These are phyloP conservation scores for Myrmophylax atrothorax DNA, from an alignment of 2,113 vertebrate species.

Conservation along the genomic window DNA sequence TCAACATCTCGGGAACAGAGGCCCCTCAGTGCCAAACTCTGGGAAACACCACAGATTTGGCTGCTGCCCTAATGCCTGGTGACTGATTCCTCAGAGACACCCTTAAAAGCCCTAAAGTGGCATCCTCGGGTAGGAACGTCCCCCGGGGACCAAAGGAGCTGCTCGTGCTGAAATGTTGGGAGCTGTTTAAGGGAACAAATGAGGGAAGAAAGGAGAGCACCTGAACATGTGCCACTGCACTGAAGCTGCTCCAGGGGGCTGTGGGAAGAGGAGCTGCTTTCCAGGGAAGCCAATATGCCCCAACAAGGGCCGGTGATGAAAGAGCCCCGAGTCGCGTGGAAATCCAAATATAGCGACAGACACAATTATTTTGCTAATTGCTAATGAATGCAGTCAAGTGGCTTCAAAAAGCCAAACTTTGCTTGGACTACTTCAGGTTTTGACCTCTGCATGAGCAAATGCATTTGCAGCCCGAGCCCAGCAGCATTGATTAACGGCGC, in stretches of 20 bases:
- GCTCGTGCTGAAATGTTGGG: conserved; percentile 67
- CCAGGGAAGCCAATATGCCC: conserved; percentile 64
- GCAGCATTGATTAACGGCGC: conserved; percentile 82
- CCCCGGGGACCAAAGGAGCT: conserved; percentile 71
- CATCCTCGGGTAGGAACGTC: conserved; percentile 73
- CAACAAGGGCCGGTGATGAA: conserved; percentile 77
- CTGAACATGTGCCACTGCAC: conserved; percentile 61
- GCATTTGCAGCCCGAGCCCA: conserved; percentile 81
- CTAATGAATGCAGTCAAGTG: conserved; percentile 84
- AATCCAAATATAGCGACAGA: conserved; percentile 82
- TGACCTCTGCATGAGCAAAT: conserved; percentile 82
- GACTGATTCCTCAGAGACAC: conserved; percentile 71
- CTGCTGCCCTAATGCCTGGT: conserved; percentile 70
- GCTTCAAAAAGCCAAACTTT: conserved; percentile 83
- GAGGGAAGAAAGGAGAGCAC: conserved; percentile 74
- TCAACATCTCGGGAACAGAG: conserved; percentile 72
- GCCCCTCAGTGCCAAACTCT: conserved; percentile 64
- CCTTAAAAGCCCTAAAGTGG: conserved; percentile 73
- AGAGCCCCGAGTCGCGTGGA: conserved; percentile 72
- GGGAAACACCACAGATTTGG: conserved; percentile 68
- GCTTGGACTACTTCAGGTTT: conserved; percentile 79
- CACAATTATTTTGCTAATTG: conserved; percentile 88
- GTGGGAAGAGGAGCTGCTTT: conserved; percentile 71
- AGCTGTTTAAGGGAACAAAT: conserved; percentile 73
- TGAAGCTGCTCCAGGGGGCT: conserved; percentile 64